Base-by-base conservation (phyloP, 2,797 vertebrate species). In the Phoeniculus purpureus region DNA sequence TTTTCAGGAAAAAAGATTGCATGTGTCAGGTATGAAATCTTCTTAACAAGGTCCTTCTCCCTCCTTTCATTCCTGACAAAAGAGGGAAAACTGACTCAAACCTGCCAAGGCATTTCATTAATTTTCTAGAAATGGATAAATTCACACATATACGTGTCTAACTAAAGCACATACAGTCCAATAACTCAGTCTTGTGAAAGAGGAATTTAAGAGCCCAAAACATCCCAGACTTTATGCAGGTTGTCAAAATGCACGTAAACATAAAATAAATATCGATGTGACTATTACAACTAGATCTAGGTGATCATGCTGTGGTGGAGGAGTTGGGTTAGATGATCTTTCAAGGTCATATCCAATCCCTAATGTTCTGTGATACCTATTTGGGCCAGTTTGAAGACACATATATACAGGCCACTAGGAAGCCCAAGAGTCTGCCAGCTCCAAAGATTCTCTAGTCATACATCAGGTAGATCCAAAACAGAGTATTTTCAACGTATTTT, bases 321-420 rank as follows among this genome's bases (percentile, higher is more conserved):
- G 37, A 37, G 37, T 37, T 37, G 37, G 9, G 12, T 12, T 37
- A 37, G 37, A 37, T 37, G 37, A 37, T 37, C 37, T 37, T 37
- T 37, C 37, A 37, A 37, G 37, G 37, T 37, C 37, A 8, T 37
- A 9, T 37, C 37, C 9, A 37, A 37, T 37, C 37, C 9, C 37
- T 37, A 37, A 37, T 37, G 37, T 37, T 37, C 37, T 37, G 37
- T 37, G 37, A 37, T 12, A 37, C 26, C 18, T 45, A 4, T 21
- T 23, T 11, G 1, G 51, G 62, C 19, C 71, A 22, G 25, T 32
- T 34, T 81, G 78, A 85, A 56, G 75, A 79, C 72, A 67, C 92
- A 85, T 76, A 93, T 89, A 91, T 67, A 64, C 78, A 66, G 58
- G 50, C 3, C 89, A 70, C 32, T 43, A 56, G 86, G 94, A 82